Conservation (phyloP, 37 sponge, comb jelly and placozoan genomes). For the Chondrosia reniformis region DNA sequence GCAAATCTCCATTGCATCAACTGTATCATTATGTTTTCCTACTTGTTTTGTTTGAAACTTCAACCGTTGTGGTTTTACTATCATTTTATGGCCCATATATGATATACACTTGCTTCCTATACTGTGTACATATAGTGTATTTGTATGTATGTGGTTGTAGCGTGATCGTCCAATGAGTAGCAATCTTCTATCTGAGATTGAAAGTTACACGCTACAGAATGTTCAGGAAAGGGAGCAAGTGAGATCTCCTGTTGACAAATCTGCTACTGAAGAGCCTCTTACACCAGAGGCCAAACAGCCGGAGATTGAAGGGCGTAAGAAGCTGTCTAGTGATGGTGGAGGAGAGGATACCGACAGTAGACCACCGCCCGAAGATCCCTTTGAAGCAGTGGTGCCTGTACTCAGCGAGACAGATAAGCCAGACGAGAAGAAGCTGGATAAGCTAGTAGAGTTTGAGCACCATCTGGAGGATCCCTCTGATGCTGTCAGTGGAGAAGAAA, state of each 20-base stretch:
- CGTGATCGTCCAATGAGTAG: conserved; percentile 26
- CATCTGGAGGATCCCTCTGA: conserved; percentile 6
- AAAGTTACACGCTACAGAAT: conserved; percentile 19
- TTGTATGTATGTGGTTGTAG: background rate
- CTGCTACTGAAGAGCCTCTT: background rate
- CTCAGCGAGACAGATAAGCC: conserved; percentile 36
- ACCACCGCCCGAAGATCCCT: conserved; percentile 36
- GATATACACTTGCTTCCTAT: too few species aligned
- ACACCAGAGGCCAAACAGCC: background rate
- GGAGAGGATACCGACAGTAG: conserved; percentile 51
- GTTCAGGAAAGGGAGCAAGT: conserved; percentile 6
- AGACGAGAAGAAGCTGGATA: conserved; percentile 52
- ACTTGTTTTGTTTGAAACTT: too few species aligned
- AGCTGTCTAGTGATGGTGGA: background rate
- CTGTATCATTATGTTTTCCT: too few species aligned
- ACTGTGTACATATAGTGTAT: background rate
- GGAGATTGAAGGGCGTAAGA: background rate
- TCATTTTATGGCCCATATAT: too few species aligned
- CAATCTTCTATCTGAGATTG: conserved; percentile 28
- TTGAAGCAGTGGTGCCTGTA: conserved; percentile 23
- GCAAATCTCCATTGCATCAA: too few species aligned
- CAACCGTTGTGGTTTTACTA: too few species aligned
- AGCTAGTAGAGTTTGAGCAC: conserved; percentile 30
- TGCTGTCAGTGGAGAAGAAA: background rate
- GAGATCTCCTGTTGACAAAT: background rate